Base-by-base conservation (phyloP, 1,140 invertebrate genomes). In the Drosophila aff. region DNA sequence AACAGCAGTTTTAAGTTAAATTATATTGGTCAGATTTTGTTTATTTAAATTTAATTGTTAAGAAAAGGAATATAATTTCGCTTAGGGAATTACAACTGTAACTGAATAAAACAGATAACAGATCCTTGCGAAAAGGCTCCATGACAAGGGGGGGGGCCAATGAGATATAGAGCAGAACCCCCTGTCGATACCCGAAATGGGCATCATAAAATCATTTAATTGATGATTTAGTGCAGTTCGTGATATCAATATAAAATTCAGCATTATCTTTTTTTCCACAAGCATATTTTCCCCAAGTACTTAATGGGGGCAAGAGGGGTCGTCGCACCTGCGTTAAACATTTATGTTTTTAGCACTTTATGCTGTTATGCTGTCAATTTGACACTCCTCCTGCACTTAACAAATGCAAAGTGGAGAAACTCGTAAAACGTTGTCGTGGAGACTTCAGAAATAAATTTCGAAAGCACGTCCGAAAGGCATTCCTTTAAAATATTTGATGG, bases 121-220 rank as follows among this genome's bases (percentile, higher is more conserved):
- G 40, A 62, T 65, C 28, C 57, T 21, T 16, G 11, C 28, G 18
- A 21, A 60, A 31, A 31, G 10, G 10, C 11, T 52, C 28, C 28
- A 4, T 15, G 31, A 11, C 9, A 11, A 10, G 18, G 31, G 26
- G 18, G 31, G 26, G 26, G 16, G 58, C 11, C 28, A 40, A n/a
- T 10, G 23, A 21, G n/a, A 50, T 47, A 52, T 72, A 28, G 38
- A 59, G 26, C 66, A 50, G 66, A 49, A 59, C 26, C 44, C 65
- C 10, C 66, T 43, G 28, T 41, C 36, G 11, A 71, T 38, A 18
- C 49, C 59, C 57, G 49, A 61, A 81, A 76, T 77, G 77, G 82
- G 79, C 82, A 82, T 86, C 78, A 68, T 85, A 78, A 84, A 86
- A 84, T 68, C 72, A 85, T 74, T 81, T 81, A 78, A 81, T 78